Conservation (phyloP, 2,797 vertebrate genomes). For the Poecilia velifera region DNA sequence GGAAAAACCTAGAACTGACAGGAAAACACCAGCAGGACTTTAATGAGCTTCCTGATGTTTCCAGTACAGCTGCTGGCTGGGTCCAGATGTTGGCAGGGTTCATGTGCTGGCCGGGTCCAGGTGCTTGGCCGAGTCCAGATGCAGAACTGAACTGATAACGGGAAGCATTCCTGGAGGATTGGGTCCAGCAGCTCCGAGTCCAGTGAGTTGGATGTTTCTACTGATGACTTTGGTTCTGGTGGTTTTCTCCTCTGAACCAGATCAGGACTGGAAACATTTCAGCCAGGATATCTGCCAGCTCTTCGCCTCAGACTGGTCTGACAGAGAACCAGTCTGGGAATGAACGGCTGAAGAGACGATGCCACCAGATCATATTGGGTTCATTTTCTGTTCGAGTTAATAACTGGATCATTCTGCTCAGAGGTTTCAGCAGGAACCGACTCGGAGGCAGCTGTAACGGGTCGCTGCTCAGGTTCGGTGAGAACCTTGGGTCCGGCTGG, state of each 20-base stretch:
- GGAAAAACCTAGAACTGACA: neutral
- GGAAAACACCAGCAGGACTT: neutral
- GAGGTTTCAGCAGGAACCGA: neutral
- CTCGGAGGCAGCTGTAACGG: neutral
- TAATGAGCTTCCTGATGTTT: conserved; percentile 9
- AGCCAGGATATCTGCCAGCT: neutral
- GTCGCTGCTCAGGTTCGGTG: neutral
- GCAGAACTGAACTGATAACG: neutral
- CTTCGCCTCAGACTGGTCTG: neutral
- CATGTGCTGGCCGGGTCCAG: conserved; percentile 2
- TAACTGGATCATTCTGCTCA: neutral
- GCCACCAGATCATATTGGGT: neutral
- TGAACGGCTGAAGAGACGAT: neutral
- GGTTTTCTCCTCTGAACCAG: neutral
- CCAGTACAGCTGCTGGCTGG: conserved; percentile 13
- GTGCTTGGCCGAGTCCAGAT: neutral
- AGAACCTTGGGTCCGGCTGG: too few relatives aligned
- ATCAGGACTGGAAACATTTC: neutral
- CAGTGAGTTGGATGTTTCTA: neutral
- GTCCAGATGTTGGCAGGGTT: too few relatives aligned
- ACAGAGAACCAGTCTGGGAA: neutral
- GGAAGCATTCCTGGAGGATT: neutral
- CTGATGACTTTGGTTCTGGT: neutral
- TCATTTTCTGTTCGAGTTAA: neutral
- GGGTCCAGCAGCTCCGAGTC: neutral